Conservation (phyloP, 1,140 invertebrate species). For the Neodiprion lecontei region DNA sequence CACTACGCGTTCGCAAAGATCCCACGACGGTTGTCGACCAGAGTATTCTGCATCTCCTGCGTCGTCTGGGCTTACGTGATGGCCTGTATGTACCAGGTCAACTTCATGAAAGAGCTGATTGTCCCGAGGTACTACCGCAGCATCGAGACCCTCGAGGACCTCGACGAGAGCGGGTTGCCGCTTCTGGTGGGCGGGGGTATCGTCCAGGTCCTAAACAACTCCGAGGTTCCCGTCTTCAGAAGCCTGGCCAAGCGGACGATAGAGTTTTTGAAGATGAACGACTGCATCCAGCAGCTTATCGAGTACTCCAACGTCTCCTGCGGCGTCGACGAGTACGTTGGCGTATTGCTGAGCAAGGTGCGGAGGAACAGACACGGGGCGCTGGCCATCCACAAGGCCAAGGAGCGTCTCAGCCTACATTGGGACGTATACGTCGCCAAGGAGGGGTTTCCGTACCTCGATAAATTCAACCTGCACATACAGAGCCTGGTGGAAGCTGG, state of each 20-base stretch:
- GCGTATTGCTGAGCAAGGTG: conserved; percentile 9
- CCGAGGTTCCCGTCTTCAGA: neutral
- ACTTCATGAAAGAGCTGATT: conserved; percentile 23
- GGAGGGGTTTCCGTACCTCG: conserved; percentile 20
- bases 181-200: conserved; percentile 21
- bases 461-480: conserved; percentile 18
- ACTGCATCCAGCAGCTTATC: conserved; percentile 14
- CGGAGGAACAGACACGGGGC: neutral
- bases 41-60: conserved; percentile 25
- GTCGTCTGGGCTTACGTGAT: conserved; percentile 24
- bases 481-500: conserved; percentile 23
- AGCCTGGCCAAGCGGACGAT: neutral
- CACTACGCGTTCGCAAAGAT: conserved; percentile 26
- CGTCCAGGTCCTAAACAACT: conserved; percentile 12
- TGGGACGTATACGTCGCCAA: conserved; percentile 27
- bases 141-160: conserved; percentile 24
- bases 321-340: conserved; percentile 21
- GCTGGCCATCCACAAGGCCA: conserved; percentile 18
- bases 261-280: conserved; percentile 18
- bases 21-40: conserved; percentile 1
- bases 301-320: conserved; percentile 23
- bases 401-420: conserved; percentile 22
- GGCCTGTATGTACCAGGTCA: conserved; percentile 18
- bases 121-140: conserved; percentile 18
- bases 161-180: conserved; percentile 18